Base-by-base conservation (phyloP, 2,113 vertebrate species). In the Lates calcarifer region DNA sequence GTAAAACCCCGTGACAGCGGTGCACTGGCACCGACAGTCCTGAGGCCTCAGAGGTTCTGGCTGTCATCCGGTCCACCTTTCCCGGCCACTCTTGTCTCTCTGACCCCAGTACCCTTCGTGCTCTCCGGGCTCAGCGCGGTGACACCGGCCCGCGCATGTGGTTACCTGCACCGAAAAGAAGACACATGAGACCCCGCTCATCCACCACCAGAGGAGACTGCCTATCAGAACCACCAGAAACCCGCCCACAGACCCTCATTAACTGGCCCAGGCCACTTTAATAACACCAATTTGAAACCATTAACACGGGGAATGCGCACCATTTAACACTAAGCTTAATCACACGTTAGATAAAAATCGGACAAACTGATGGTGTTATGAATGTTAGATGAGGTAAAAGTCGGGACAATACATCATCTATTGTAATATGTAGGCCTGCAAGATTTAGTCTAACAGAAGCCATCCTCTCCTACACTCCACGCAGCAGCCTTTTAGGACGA, bases 11-110 rank as follows among this genome's bases (percentile, higher is more conserved):
- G 93, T 96, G 95, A 81, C 96, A 93, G 89, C 96, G 91, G 88
- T 95, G 98, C 63, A 92, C 93, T 28, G 97, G 96, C 93, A 96
- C 92, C 60, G 96, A 92, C 87, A 96, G 95, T 91, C 95, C 94
- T 89, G 95, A 90, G 94, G 95, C 96, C 93, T 96, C 96, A 43
- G 95, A 94, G 84, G 94, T 94, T 93, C 93, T 94, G 95, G 96
- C 92, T 91, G 96, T 96, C 97, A 98, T 98, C 83, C 90, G 95
- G 94, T 55, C 51, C 51, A 14, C n/a, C n/a, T 55, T 55, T 4
- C 51, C 51, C 49, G n/a, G 51, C 51, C n/a, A 13, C n/a, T 80
- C 68, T 61, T 49, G 73, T 82, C 66, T 74, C 74, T 81, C 74
- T 81, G 80, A 81, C 77, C 84, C 83, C 64, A 13, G 81, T 84